These are phyloP conservation scores for Oscheius sp. DNA, from an alignment of 2,888 invertebrate genomes.

Conservation along the genomic window DNA sequence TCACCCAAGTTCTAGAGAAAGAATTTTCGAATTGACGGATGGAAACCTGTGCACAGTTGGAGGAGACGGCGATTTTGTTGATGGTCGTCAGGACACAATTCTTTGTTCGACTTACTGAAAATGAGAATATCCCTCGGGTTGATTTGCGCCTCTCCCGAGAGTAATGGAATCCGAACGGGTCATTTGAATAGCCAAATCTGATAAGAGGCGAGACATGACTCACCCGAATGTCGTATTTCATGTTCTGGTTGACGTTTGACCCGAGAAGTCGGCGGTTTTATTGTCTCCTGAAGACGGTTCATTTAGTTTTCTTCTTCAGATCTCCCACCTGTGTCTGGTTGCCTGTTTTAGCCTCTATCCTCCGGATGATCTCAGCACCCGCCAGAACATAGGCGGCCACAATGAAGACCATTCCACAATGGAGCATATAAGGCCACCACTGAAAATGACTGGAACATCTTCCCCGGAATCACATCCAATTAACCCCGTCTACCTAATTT, in stretches of 20 bases:
- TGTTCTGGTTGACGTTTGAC: conserved; percentile 16
- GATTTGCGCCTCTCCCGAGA: conserved; percentile 1
- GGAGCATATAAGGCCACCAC: conserved; percentile 65
- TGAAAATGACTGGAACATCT: conserved; percentile 41
- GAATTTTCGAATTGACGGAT: neutral
- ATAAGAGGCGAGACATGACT: conserved; percentile 25
- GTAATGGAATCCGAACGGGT: conserved; percentile 13
- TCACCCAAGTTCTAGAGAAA: neutral
- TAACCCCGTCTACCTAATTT: conserved; percentile 13
- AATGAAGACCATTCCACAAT: conserved; percentile 56
- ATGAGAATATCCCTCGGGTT: neutral
- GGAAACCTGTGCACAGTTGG: conserved; percentile 44
- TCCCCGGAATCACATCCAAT: too few relatives aligned
- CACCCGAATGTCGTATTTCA: conserved; percentile 29
- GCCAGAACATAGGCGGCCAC: conserved; percentile 60
- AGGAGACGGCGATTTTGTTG: conserved; percentile 41
- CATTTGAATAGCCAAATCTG: conserved; percentile 32
- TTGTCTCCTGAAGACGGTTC: conserved; percentile 10
- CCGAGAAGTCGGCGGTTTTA: neutral
- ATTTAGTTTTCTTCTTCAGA: neutral
- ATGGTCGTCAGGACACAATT: conserved; percentile 62
- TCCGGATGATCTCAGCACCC: conserved; percentile 60
- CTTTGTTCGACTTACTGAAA: conserved; percentile 65
- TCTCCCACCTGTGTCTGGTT: neutral
- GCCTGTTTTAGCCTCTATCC: conserved; percentile 38